Evolutionary conservation across 2,113 vertebrate genomes (phyloP).

Genomic region (Zosterops japonicus): DNA sequence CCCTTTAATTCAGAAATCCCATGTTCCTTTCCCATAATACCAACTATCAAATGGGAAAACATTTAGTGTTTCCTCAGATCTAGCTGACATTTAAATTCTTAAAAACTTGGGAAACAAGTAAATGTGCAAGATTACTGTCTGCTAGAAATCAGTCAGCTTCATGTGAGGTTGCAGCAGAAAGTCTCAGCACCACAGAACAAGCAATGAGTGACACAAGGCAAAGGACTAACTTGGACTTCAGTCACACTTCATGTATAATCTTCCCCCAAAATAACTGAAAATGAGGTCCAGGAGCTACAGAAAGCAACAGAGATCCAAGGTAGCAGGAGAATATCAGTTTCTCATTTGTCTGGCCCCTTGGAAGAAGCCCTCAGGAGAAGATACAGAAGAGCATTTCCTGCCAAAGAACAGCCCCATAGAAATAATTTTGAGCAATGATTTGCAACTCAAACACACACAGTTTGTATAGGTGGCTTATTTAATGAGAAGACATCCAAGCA

Average conservation of each 20-base stretch:
- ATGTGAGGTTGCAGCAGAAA: background rate
- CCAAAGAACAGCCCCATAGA: background rate
- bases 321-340: background rate
- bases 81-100: slow-evolving; percentile 3
- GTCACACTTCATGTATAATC: background rate
- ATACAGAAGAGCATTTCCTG: background rate
- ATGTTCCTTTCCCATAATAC: background rate
- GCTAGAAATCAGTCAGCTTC: background rate
- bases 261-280: background rate
- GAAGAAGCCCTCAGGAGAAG: background rate
- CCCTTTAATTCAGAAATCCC: background rate
- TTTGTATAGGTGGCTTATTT: background rate
- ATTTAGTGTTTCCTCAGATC: background rate
- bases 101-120: background rate
- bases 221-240: background rate
- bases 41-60: background rate
- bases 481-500: background rate
- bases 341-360: background rate
- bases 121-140: background rate
- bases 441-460: background rate
- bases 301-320: background rate
- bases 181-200: background rate
- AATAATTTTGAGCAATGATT: background rate
- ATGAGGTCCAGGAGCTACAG: background rate
- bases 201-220: rapidly evolving